Evolutionary conservation across 2,888 invertebrate genomes (phyloP), one percentile per base, ranked within the genome.

Genomic region (Plemyria rubiginata): DNA sequence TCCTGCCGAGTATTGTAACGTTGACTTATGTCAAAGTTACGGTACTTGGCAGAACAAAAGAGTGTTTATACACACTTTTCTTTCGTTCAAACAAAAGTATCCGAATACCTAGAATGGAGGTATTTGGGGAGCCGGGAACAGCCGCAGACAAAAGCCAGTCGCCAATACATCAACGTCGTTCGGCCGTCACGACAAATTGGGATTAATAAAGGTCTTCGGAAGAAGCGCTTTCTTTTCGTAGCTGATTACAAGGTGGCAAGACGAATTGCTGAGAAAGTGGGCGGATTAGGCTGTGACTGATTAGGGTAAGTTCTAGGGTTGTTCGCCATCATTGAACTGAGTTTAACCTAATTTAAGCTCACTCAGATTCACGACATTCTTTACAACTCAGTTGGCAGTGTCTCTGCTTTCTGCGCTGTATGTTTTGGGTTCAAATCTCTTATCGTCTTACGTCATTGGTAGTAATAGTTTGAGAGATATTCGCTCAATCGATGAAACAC

Each of bases 161-260:
- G 77, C 72, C 76, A 71, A 86, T 87, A 85, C 77, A 87, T 88
- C 86, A 88, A 85, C 68, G 85, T 88, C 88, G 68, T 71, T 78
- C 76, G 75, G 74, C 72, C 75, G 78, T 79, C 76, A 72, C 75
- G 75, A 77, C 84, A 86, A 88, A 89, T 88, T 86, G 85, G 87
- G 87, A 88, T 88, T 87, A 88, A 87, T 88, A 86, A 83, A 77
- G 82, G 81, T 78, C 81, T 78, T 67, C 43, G 49, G 49, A 77
- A 78, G 79, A 81, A 82, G 77, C 22, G 80, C 73, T 72, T 74
- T 74, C 71, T 85, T 86, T 81, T 74, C 80, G 84, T 79, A 71
- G 75, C 81, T 85, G 85, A 88, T 86, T 87, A 70, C 70, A 64
- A 86, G 80, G 50, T 50, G 50, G 73, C 68, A 79, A 86, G 86